phyloP scores from a whole-genome alignment of 1,140 invertebrate genomes.

The Pomacea maculata region DNA sequence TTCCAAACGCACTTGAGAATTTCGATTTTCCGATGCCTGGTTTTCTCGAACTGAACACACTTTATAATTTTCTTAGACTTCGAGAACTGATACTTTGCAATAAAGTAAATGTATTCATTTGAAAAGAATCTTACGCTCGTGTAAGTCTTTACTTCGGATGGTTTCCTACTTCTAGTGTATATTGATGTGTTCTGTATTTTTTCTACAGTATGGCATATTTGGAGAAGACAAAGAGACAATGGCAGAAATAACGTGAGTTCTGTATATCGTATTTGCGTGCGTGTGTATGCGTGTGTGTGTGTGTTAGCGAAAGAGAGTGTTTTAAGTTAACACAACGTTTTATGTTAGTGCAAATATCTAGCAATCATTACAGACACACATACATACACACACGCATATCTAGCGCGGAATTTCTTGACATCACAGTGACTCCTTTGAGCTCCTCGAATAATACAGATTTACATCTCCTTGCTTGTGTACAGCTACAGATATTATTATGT shows the following conservation, averaged over 20 bases:
- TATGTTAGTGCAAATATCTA: background rate
- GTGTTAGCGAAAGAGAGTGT: background rate
- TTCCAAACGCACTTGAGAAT: too few relatives aligned
- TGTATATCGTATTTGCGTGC: background rate
- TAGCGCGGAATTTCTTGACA: background rate
- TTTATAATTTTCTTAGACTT: too few relatives aligned
- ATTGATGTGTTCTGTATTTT: background rate
- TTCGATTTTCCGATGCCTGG: too few relatives aligned
- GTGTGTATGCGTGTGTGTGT: background rate
- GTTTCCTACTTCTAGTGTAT: too few relatives aligned
- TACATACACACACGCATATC: background rate
- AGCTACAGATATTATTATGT: background rate
- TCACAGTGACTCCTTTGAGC: background rate
- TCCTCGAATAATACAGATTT: background rate
- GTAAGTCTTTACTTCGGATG: too few relatives aligned
- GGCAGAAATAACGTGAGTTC: slow-evolving; percentile 28
- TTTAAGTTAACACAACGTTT: background rate
- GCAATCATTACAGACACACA: background rate
- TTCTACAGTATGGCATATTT: slow-evolving; percentile 46
- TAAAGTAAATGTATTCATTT: too few relatives aligned
- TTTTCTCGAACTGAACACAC: too few relatives aligned
- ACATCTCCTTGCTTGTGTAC: background rate
- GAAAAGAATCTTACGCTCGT: too few relatives aligned
- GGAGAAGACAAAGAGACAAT: slow-evolving; percentile 40
- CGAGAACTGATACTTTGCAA: too few relatives aligned